A percentile compares a stretch with the other conserved stretches of the same genome.
Conservation (phyloP, 1,140 invertebrate genomes). For the Philaenus spumarius region DNA sequence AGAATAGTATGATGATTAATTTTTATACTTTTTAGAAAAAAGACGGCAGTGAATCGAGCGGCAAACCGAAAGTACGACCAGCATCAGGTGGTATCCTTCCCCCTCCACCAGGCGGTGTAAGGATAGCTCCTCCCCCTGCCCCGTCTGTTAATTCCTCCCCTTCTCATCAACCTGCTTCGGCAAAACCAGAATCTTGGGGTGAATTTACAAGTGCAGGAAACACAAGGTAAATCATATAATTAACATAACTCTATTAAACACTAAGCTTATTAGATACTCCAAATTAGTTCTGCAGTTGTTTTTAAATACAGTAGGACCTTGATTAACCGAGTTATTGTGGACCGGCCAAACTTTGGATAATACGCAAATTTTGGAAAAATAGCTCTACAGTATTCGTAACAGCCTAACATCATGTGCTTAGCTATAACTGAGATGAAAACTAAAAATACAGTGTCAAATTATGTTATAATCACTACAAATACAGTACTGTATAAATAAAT, state of each 20-base stretch:
- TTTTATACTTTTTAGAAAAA: conserved; percentile 79
- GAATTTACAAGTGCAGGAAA: conserved; percentile 63
- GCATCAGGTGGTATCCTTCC: conserved; percentile 60
- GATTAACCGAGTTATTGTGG: not conserved
- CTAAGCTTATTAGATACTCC: conserved; percentile 6
- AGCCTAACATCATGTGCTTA: not conserved
- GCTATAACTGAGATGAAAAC: too few relatives aligned
- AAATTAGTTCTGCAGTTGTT: conserved; percentile 16
- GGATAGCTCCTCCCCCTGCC: conserved; percentile 56
- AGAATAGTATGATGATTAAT: too few relatives aligned
- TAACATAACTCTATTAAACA: too few relatives aligned
- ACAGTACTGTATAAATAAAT: too few relatives aligned
- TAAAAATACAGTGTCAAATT: too few relatives aligned
- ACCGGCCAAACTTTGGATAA: not conserved
- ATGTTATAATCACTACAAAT: too few relatives aligned
- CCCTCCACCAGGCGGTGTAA: conserved; percentile 72
- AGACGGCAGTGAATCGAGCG: conserved; percentile 65
- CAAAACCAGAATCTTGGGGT: conserved; percentile 52
- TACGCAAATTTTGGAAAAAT: not conserved
- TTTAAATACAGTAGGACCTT: not conserved
- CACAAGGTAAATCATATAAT: conserved; percentile 39
- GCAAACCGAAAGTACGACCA: conserved; percentile 53
- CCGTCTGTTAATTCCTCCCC: conserved; percentile 56
- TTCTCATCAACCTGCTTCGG: conserved; percentile 48
- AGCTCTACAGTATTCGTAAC: not conserved